A percentile compares a stretch with the other conserved stretches of the same genome.
These are phyloP conservation scores for Myodes glareolus DNA, from an alignment of 2,113 vertebrate species.

Conservation along the genomic window DNA sequence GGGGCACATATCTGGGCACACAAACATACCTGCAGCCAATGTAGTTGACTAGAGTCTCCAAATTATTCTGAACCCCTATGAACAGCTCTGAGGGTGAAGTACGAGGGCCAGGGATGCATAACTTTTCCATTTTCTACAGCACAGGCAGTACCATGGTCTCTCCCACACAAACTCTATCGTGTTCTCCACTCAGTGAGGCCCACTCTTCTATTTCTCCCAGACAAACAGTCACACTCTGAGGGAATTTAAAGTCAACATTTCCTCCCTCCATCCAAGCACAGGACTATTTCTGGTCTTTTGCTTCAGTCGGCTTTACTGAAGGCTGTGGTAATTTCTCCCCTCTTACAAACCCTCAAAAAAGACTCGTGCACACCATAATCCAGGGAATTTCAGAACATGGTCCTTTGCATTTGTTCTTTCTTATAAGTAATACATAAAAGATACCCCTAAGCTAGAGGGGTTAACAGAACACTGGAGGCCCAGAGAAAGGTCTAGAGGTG, in stretches of 20 bases:
- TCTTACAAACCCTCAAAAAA: neutral
- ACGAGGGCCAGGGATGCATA: neutral
- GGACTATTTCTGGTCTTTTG: conserved; percentile 30
- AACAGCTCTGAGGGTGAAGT: neutral
- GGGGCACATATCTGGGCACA: neutral
- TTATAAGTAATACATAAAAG: neutral
- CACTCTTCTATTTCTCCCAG: neutral
- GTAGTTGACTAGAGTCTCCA: neutral
- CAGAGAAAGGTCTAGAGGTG: neutral
- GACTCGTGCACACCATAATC: neutral
- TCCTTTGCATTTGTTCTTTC: conserved; percentile 25
- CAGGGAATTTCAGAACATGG: neutral
- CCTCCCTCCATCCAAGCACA: neutral
- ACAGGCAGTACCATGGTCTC: neutral
- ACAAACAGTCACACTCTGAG: neutral
- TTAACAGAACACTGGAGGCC: neutral
- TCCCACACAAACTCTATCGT: neutral
- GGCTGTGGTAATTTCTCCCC: neutral
- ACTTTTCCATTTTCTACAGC: conserved; percentile 16
- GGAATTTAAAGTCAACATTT: neutral
- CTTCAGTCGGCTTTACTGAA: conserved; percentile 38
- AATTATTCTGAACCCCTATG: neutral
- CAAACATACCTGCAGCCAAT: neutral
- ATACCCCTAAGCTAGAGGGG: neutral
- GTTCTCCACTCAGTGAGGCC: neutral